Percentiles rank a stretch among this genome's conserved stretches.
These are phyloP conservation scores for Ormyrus pomaceus DNA, from an alignment of 2,888 invertebrate genomes.

Conservation along the genomic window DNA sequence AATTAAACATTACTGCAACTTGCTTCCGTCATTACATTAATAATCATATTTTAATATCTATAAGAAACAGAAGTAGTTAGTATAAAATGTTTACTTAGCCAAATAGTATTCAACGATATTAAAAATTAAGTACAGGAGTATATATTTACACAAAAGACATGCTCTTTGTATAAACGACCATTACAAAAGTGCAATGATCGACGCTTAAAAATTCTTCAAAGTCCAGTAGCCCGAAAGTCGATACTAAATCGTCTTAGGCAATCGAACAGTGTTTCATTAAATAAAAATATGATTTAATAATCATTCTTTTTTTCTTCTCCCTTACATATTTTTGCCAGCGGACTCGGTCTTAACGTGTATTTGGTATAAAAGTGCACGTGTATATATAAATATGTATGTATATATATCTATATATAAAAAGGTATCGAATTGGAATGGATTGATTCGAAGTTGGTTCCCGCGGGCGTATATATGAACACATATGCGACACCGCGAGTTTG, in stretches of 20 bases:
- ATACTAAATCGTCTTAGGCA: constrained; percentile 4
- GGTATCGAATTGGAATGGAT: constrained; percentile 64
- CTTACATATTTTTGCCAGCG: constrained; percentile 35
- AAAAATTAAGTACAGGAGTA: constrained; percentile 56
- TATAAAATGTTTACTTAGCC: constrained; percentile 49
- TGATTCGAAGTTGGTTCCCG: constrained; percentile 55
- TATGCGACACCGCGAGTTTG: constrained; percentile 33
- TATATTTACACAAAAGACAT: constrained; percentile 58
- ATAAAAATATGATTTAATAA: constrained; percentile 25
- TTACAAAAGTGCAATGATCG: constrained; percentile 48
- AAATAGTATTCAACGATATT: constrained; percentile 46
- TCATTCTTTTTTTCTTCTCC: constrained; percentile 4
- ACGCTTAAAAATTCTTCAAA: constrained; percentile 26
- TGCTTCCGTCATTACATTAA: constrained; percentile 29
- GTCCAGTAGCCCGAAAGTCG: background rate
- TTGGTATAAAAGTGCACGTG: constrained; percentile 64
- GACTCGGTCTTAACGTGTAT: constrained; percentile 55
- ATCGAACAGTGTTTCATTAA: constrained; percentile 5
- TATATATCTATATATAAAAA: constrained; percentile 52
- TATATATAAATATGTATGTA: constrained; percentile 52
- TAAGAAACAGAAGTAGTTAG: constrained; percentile 45
- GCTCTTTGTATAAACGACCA: constrained; percentile 46
- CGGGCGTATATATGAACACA: constrained; percentile 32
- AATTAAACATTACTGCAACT: constrained; percentile 29
- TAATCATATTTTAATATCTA: constrained; percentile 38